phyloP scores from a whole-genome alignment of 2,797 vertebrate species.

The Onychomys leucogaster region DNA sequence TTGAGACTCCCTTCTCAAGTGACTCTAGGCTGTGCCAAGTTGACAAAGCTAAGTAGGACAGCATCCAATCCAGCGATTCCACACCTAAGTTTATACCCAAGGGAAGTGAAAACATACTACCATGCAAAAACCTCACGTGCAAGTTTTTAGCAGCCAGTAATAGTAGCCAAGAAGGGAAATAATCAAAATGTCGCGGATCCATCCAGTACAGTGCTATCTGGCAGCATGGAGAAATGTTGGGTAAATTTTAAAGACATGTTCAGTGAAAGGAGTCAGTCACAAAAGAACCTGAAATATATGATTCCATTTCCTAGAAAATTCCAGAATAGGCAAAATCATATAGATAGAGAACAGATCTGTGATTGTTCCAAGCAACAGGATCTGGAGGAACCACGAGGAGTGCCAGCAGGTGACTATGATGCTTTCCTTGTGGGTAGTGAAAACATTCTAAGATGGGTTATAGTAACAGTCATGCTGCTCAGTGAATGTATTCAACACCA shows the following conservation, averaged over 20 bases:
- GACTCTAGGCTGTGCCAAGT: not conserved
- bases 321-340: not conserved
- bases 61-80: not conserved
- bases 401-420: not conserved
- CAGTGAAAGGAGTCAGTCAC: constrained; percentile 1
- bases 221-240: not conserved
- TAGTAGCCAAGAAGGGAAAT: not conserved
- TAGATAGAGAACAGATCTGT: not conserved
- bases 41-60: not conserved
- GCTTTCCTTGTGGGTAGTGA: not conserved
- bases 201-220: not conserved
- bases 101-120: not conserved
- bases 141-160: not conserved
- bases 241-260: constrained; percentile 10
- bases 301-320: not conserved
- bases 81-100: not conserved
- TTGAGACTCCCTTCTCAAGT: not conserved
- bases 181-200: not conserved
- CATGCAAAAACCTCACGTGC: not conserved
- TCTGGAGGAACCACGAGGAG: not conserved
- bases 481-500: not conserved
- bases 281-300: not conserved
- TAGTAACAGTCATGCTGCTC: not conserved
- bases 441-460: not conserved
- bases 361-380: not conserved